These are phyloP conservation scores for Nylanderia fulva DNA, from an alignment of 1,140 invertebrate genomes.

Conservation along the genomic window DNA sequence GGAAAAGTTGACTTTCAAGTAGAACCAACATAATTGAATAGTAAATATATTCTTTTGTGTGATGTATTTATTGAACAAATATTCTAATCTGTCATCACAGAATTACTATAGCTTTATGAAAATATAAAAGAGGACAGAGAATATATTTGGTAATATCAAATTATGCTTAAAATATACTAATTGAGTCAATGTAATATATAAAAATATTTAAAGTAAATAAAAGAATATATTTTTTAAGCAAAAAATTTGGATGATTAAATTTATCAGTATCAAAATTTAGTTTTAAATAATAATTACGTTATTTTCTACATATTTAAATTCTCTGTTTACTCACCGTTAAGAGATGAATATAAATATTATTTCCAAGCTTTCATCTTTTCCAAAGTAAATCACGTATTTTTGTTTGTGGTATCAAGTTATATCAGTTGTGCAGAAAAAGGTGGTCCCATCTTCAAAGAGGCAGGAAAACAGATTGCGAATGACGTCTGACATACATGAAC, in stretches of 20 bases:
- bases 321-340: not conserved
- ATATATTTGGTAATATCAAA: not conserved
- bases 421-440: slow-evolving; percentile 46
- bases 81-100: not conserved
- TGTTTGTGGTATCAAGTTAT: slow-evolving; percentile 21
- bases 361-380: not conserved
- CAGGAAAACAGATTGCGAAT: slow-evolving; percentile 65
- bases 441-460: slow-evolving; percentile 43
- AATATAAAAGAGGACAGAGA: not conserved
- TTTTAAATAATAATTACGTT: not conserved
- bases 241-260: not conserved
- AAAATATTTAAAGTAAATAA: slow-evolving; percentile 10
- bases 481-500: slow-evolving; percentile 66
- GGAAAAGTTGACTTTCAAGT: not conserved
- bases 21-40: not conserved
- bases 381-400: slow-evolving; percentile 6
- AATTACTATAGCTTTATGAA: not conserved
- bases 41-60: not conserved
- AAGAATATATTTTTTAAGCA: too few relatives aligned
- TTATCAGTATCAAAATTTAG: not conserved
- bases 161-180: not conserved
- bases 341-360: not conserved
- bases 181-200: not conserved
- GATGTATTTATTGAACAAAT: not conserved
- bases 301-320: not conserved